Evolutionary conservation across 2,888 invertebrate genomes (phyloP).

Genomic region (Drosophila villosipedis): DNA sequence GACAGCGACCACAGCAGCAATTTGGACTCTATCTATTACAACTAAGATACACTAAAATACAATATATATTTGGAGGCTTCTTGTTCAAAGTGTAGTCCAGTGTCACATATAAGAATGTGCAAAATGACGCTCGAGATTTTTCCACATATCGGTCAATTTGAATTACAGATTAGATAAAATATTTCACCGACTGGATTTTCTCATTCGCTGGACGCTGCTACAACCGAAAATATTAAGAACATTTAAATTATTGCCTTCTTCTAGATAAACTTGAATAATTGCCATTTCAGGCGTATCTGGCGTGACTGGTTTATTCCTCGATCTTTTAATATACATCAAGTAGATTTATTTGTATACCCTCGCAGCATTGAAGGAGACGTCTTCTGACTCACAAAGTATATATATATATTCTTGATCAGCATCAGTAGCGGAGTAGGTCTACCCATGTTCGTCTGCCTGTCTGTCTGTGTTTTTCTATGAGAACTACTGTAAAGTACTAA

Average conservation of each 20-base stretch:
- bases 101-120: no score
- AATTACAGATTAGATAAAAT: background rate
- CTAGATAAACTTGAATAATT: background rate
- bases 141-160: background rate
- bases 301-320: background rate
- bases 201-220: background rate
- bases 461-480: background rate
- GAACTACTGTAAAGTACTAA: background rate
- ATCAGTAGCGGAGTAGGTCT: background rate
- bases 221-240: background rate
- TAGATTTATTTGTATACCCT: background rate
- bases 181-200: background rate
- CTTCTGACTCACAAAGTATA: background rate
- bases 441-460: background rate
- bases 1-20: background rate
- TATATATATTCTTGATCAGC: background rate
- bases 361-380: background rate
- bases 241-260: background rate
- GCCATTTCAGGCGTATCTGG: background rate
- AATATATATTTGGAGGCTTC: background rate
- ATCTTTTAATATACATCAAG: background rate
- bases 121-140: background rate
- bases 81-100: background rate
- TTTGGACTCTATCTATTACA: background rate
- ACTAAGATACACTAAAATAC: background rate